These are phyloP conservation scores for Dendroctonus ponderosae DNA, from an alignment of 1,140 invertebrate species.

Conservation along the genomic window DNA sequence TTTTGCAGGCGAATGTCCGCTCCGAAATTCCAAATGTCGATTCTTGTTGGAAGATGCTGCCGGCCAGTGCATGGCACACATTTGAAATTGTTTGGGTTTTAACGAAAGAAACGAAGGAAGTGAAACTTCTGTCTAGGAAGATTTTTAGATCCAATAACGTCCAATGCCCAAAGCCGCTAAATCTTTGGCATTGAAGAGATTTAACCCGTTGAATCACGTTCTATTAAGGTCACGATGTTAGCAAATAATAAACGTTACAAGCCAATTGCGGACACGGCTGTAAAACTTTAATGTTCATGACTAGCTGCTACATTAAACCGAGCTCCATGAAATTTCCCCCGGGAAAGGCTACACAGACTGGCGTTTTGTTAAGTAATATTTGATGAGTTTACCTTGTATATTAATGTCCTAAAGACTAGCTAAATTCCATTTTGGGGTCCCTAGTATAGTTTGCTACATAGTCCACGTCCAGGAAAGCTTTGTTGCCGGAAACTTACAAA, in stretches of 20 bases:
- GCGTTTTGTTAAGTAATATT: constrained; percentile 25
- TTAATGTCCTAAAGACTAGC: constrained; percentile 11
- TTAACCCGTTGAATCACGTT: not conserved
- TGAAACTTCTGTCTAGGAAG: too few species aligned
- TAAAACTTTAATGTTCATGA: constrained; percentile 25
- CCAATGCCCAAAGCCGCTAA: too few species aligned
- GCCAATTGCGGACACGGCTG: constrained; percentile 16
- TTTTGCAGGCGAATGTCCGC: too few species aligned
- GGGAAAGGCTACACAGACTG: constrained; percentile 8
- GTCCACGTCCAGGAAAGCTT: too few species aligned
- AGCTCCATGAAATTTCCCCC: constrained; percentile 24
- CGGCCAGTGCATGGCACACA: too few species aligned
- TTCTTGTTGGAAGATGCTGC: too few species aligned
- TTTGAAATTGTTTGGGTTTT: too few species aligned
- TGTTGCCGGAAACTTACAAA: too few species aligned
- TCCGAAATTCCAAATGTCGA: too few species aligned
- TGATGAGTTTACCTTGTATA: constrained; percentile 21
- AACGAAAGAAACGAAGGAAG: too few species aligned
- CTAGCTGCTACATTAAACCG: constrained; percentile 14
- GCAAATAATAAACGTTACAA: constrained; percentile 16
- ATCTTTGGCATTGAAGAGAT: too few species aligned
- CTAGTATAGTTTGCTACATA: not conserved
- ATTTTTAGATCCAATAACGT: too few species aligned
- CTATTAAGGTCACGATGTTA: constrained; percentile 14
- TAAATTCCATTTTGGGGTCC: constrained; percentile 6